Conservation (phyloP, 2,113 vertebrate genomes). For the Petroica traversi region DNA sequence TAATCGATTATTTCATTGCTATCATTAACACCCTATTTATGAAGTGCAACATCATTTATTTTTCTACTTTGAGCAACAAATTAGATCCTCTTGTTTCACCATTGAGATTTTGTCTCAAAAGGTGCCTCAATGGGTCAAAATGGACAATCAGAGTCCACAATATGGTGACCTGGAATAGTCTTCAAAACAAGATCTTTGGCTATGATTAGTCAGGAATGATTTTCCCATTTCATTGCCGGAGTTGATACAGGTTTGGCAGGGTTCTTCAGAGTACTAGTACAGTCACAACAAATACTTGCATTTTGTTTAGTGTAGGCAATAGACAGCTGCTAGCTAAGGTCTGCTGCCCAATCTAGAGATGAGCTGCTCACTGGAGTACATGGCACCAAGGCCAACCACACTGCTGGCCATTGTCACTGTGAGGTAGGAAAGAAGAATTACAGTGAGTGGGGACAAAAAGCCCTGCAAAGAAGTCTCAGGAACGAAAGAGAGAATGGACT, state of each 20-base stretch:
- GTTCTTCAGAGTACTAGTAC: neutral
- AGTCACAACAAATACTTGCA: neutral
- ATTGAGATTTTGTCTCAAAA: neutral
- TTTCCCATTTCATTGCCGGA: neutral
- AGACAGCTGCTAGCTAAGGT: neutral
- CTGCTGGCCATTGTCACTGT: neutral
- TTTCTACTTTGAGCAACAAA: constrained; percentile 1
- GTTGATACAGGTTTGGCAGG: neutral
- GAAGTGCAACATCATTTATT: neutral
- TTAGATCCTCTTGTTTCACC: neutral
- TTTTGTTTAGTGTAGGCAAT: neutral
- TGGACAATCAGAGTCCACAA: neutral
- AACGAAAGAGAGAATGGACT: neutral
- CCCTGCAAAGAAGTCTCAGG: neutral
- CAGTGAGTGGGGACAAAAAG: neutral
- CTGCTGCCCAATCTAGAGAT: neutral
- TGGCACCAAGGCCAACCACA: neutral
- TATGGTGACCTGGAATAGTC: neutral
- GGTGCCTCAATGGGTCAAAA: neutral
- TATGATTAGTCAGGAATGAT: neutral
- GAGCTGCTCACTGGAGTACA: rapidly evolving
- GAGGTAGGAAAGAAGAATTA: neutral
- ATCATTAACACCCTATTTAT: constrained; percentile 41
- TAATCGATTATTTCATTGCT: constrained; percentile 8
- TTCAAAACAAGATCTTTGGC: neutral